Evolutionary conservation across 2,797 vertebrate species (phyloP).

Genomic region (Capromys pilorides): DNA sequence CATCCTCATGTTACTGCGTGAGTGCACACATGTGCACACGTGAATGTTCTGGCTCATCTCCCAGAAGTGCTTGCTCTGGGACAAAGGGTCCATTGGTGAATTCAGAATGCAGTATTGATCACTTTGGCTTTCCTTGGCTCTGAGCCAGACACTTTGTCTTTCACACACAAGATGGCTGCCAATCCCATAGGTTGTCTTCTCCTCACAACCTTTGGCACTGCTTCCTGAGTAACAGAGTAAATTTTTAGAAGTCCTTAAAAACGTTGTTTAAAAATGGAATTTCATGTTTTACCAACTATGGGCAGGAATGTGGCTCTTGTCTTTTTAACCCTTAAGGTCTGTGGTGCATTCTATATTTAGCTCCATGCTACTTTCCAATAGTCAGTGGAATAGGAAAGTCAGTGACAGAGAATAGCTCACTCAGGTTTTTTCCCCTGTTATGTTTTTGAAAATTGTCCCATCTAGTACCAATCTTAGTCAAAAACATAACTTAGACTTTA

Average conservation of each 20-base stretch:
- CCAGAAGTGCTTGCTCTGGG: slow-evolving; percentile 67
- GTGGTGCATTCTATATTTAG: background rate
- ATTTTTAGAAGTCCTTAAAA: slow-evolving; percentile 51
- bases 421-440: background rate
- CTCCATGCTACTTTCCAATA: background rate
- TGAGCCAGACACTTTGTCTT: slow-evolving; percentile 66
- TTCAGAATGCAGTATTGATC: slow-evolving; percentile 71
- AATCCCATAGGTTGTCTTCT: background rate
- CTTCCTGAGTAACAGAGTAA: slow-evolving; percentile 43
- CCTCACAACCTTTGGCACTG: background rate
- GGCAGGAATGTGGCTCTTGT: slow-evolving; percentile 24
- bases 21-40: slow-evolving; percentile 73
- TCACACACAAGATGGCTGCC: slow-evolving; percentile 67
- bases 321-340: slow-evolving; percentile 43
- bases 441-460: slow-evolving; percentile 20
- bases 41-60: slow-evolving; percentile 76
- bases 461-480: background rate
- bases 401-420: background rate
- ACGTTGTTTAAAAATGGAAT: slow-evolving; percentile 53
- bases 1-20: slow-evolving; percentile 65
- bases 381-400: background rate
- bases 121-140: slow-evolving; percentile 71
- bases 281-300: slow-evolving; percentile 52
- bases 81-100: slow-evolving; percentile 73
- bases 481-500: slow-evolving; percentile 29